Evolutionary conservation across 2,113 vertebrate species (phyloP).

Genomic region (Cyanoderma ruficeps): DNA sequence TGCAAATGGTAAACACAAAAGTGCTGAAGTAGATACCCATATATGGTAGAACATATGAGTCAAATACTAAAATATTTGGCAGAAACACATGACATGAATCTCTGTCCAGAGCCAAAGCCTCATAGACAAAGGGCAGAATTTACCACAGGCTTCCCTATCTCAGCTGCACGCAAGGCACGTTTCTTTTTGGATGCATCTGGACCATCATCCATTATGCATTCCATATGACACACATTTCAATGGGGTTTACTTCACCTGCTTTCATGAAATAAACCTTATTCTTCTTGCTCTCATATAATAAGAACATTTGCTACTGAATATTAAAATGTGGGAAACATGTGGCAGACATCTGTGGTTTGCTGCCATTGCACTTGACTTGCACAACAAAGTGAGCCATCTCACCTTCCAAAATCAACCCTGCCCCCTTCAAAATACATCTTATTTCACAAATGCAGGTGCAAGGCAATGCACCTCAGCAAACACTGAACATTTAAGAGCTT

Average conservation of each 20-base stretch:
- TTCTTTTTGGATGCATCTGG: constrained; percentile 34
- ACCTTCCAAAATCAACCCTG: constrained; percentile 49
- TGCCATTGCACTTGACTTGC: constrained; percentile 51
- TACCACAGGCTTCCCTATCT: constrained; percentile 35
- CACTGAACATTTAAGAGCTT: constrained; percentile 2
- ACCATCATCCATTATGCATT: constrained; percentile 39
- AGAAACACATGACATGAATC: constrained; percentile 55
- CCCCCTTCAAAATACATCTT: constrained; percentile 6
- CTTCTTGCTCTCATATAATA: constrained; percentile 49
- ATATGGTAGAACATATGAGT: constrained; percentile 41
- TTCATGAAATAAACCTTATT: constrained; percentile 47
- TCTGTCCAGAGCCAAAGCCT: constrained; percentile 53
- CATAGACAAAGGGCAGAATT: constrained; percentile 55
- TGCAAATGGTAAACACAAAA: not conserved
- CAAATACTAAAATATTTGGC: constrained; percentile 58
- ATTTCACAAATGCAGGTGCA: constrained; percentile 27
- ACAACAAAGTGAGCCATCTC: constrained; percentile 44
- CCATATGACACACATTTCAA: constrained; percentile 30
- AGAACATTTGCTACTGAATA: constrained; percentile 50
- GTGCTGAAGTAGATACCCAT: constrained; percentile 40
- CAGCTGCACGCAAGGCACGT: constrained; percentile 26
- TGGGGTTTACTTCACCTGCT: constrained; percentile 48
- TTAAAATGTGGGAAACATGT: constrained; percentile 55
- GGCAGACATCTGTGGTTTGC: constrained; percentile 52
- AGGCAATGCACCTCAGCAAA: constrained; percentile 16